Base-by-base conservation (phyloP, 2,797 vertebrate species). In the Carapus acus region DNA sequence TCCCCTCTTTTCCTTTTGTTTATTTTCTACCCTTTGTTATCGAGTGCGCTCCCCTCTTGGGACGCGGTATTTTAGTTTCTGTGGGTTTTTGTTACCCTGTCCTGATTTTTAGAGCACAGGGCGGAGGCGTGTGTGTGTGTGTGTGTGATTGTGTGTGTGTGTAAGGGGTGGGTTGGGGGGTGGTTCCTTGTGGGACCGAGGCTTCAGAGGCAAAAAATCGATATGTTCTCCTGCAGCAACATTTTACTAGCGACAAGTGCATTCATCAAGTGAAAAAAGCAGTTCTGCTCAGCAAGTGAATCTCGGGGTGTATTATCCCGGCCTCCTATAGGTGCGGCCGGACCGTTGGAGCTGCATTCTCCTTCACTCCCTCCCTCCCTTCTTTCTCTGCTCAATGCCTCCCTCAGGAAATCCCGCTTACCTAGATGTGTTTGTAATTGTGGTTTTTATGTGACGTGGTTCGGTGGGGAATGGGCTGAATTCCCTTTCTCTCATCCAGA, bases 191-290 rank as follows among this genome's bases (percentile, higher is more conserved):
- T 61, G 68, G 67, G 67, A 67, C 58, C 49, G 11, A 53, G 51
- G 43, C 58, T 49, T 52, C 43, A 62, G 54, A 55, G 58, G 63
- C 39, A 64, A 72, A 81, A 27, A 79, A 82, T 82, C 79, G 67
- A 77, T 83, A 78, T 45, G 39, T 67, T 46, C 54, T 53, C 42
- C 7, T 73, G 58, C 67, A 77, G 56, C 54, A 71, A 61, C 60
- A 69, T 74, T 79, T 77, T 59, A 55, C 54, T 61, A 44, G 56
- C 43, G 54, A 81, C 63, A 54, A 82, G 62, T 71, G 59, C 67
- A 78, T 83, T 81, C 50, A 83, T 81, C 74, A 77, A 65, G 58
- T 33, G 11, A 33, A 52, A 62, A 72, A 65, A 64, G 42, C 59
- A 43, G 31, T 13, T 37, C 43, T 62, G 34, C 55, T 71, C 52